A percentile compares a stretch with the other conserved stretches of the same genome.
Conservation (phyloP, 2,113 vertebrate species). For the Aspiorhynchus laticeps region DNA sequence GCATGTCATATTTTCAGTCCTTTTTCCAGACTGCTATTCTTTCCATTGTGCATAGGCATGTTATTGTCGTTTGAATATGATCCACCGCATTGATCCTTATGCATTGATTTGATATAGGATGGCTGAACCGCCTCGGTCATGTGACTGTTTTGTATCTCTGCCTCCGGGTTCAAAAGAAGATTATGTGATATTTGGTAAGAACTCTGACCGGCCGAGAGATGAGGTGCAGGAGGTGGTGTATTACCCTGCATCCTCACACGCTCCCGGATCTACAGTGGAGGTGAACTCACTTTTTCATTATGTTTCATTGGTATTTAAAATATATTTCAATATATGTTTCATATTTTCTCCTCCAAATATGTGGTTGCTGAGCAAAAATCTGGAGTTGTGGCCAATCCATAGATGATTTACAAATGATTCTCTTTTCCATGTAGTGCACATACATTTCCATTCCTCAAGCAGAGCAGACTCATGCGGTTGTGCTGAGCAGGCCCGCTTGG, state of each 20-base stretch:
- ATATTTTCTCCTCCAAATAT: background rate
- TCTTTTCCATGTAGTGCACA: constrained; percentile 80
- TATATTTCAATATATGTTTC: no score
- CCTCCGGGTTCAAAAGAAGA: constrained; percentile 83
- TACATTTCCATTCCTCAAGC: constrained; percentile 88
- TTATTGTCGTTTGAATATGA: background rate
- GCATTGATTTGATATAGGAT: constrained; percentile 70
- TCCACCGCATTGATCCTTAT: background rate
- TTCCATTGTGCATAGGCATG: no score
- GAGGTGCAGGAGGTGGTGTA: constrained; percentile 92
- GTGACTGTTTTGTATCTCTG: constrained; percentile 92
- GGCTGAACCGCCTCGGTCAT: constrained; percentile 81
- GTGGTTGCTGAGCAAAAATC: no score
- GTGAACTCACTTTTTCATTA: constrained; percentile 66
- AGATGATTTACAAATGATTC: no score
- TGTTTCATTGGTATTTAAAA: no score
- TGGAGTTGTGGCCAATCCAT: background rate
- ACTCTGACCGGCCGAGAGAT: constrained; percentile 86
- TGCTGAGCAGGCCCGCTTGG: constrained; percentile 93
- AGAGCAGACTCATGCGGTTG: constrained; percentile 79
- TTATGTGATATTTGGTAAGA: constrained; percentile 92
- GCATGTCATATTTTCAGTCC: background rate
- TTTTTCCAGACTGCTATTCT: background rate
- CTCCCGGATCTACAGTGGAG: constrained; percentile 80
- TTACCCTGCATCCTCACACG: constrained; percentile 73